Evolutionary conservation across 2,797 vertebrate genomes (phyloP), one percentile per base, ranked within the genome.

Genomic region (Chanos chanos): DNA sequence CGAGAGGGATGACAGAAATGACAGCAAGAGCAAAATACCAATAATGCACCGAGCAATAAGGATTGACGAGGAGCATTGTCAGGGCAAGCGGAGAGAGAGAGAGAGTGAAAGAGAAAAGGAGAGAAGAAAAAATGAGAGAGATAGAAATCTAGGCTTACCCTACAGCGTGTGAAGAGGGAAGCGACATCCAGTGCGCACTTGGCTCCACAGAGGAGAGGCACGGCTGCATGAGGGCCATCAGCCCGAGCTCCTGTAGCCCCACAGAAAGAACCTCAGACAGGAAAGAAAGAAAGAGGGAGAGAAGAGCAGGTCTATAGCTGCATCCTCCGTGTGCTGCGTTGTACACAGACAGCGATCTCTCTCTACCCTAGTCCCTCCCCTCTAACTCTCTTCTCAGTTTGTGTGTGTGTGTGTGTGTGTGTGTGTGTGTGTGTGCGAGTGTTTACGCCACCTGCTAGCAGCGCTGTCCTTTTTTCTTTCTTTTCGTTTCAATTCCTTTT

Each of bases 161-260:
- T 88, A 79, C 82, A 86, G 87, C 80, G 78, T 87, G 85, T 89
- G 70, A 89, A 83, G 86, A 86, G 81, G 81, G 84, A 82, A 80
- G 85, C 81, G 76, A 79, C 87, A 85, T 90, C 87, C 82, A 72
- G 77, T 89, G 91, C 92, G 84, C 87, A 93, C 84, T 85, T 85
- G 84, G 82, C 81, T 90, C 66, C 77, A 85, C 73, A 48, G 63
- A 81, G 78, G 72, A 77, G 85, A 81, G 74, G 76, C 74, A 68
- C 79, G 66, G 61, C 75, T 80, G 79, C 55, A 48, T 30, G 66
- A 36, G 60, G 67, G 39, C 53, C 60, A 36, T 65, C 36, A 72
- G 62, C 28, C 57, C 53, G 1, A 51, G 27, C 19, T 30, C 63
- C 53, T 50, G 31, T 66, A 47, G 28, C 74, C 70, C 57, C 66